Base-by-base conservation (phyloP, 2,113 vertebrate genomes). In the Salvator merianae region DNA sequence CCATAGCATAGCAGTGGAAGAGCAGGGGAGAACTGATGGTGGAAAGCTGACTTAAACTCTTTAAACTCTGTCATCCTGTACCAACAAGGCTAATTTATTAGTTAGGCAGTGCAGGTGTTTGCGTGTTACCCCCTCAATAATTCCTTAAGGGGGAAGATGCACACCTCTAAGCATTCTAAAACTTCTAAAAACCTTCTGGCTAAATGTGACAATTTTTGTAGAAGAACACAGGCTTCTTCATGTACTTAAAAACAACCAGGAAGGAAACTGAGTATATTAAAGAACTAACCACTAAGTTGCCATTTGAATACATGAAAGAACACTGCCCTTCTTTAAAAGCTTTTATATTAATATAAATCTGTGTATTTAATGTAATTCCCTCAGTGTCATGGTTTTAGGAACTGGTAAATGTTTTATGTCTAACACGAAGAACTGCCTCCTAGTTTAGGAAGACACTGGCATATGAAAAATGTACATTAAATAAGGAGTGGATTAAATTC, bases 151-250 rank as follows among this genome's bases (percentile, higher is more conserved):
- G 69, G 40, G 68, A 72, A 70, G 55, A 84, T 70, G 32, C 10
- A 70, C 24, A 12, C 22, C n/a, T 13, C 76, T 40, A 69, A 83
- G 47, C 73, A 77, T 63, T 26, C 73, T 59, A 70, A 73, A 40
- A 65, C 8, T 79, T 79, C 68, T n/a, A n/a, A 63, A 85, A 65
- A 65, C 76, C 83, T 69, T 79, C 55, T 85, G 77, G 76, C 76
- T 63, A 79, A 79, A 24, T 71, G 36, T 79, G 53, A 79, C 38
- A 36, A 72, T 26, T 71, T 38, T 63, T 77, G 18, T 59, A 16
- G 30, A 77, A 84, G 69, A 34, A 40, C 47, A 53, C 30, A 18
- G 16, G 2, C 30, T 38, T 69, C 55, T 59, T 59, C 55, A 59
- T 59, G 18, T 59, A 20, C 55, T 59, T 34, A 8, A 18, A 4